Base-by-base conservation (phyloP, 2,888 invertebrate species). In the Hydrotaea cyrtoneurina region DNA sequence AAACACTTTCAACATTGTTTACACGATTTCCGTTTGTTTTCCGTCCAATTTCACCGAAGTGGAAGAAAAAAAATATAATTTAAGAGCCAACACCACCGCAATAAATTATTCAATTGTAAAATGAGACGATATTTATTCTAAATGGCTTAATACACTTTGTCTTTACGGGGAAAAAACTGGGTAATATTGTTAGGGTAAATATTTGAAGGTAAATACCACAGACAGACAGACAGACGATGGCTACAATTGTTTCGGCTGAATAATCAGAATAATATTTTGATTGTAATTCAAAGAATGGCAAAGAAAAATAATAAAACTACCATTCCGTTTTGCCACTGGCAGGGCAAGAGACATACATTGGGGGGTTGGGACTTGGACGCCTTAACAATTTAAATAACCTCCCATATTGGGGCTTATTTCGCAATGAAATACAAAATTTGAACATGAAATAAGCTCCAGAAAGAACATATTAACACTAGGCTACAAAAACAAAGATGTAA, bases 21-120 rank as follows among this genome's bases (percentile, higher is more conserved):
- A 13, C 43, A 74, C 57, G 66, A 78, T 43, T 71, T 78, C 50
- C 31, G 50, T 80, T 77, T 53, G 57, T 21, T 64, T 74, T 64
- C 77, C 69, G 64, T 74, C 17, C 39, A 43, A 78, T 53, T 53
- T n/a, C 19, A 21, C 31, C 31, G 62, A 57, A 71, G 57, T 10
- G n/a, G 8, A 26, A 5, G 73, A 55, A 43, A 81, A 17, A 23
- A 78, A 15, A 21, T 8, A 31, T 46, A 55, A 62, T 75, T 62
- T 26, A 64, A 69, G 69, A 15, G 71, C 31, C 31, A 31, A 31
- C n/a, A n/a, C 31, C 43, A 17, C 55, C 19, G 78, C 75, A 76
- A 79, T 79, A 83, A 83, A 79, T 76, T 72, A 79, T 59, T 83
- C 75, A 79, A 64, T 66, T 39, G 21, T 17, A 79, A 0, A 31